These are phyloP conservation scores for Myiotriccus ornatus DNA, from an alignment of 2,797 vertebrate genomes.

Conservation along the genomic window DNA sequence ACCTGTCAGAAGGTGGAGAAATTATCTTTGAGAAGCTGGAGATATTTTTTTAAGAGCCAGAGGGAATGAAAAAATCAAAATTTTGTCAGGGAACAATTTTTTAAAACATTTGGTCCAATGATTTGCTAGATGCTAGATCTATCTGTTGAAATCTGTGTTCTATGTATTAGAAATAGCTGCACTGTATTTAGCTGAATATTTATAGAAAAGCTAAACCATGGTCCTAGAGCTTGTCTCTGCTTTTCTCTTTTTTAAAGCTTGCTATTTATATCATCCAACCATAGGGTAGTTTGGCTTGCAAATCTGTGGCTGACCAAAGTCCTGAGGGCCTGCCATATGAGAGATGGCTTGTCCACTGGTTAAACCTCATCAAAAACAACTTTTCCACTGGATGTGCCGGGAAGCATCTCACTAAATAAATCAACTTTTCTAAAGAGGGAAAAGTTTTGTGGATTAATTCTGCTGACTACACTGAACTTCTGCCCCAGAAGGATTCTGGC, in stretches of 20 bases:
- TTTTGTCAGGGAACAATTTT: background rate
- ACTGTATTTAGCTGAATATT: constrained; percentile 6
- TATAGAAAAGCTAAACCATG: background rate
- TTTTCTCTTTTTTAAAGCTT: background rate
- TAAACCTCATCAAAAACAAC: background rate
- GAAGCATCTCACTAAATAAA: constrained; percentile 7
- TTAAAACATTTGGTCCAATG: background rate
- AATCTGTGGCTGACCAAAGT: background rate
- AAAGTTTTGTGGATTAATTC: background rate
- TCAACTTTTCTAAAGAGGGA: background rate
- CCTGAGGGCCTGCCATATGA: background rate
- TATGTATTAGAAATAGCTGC: background rate
- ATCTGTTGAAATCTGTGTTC: background rate
- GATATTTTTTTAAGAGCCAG: background rate
- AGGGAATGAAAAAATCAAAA: background rate
- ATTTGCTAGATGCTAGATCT: background rate
- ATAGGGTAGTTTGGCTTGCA: background rate
- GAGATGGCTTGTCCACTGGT: background rate
- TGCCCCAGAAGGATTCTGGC: background rate
- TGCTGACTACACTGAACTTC: background rate
- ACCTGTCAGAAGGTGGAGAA: background rate
- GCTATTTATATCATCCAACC: constrained; percentile 19
- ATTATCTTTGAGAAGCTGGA: background rate
- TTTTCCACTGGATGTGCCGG: background rate
- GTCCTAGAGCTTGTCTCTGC: background rate